Evolutionary conservation across 2,888 invertebrate species (phyloP).

Genomic region (Epinotia nisella): DNA sequence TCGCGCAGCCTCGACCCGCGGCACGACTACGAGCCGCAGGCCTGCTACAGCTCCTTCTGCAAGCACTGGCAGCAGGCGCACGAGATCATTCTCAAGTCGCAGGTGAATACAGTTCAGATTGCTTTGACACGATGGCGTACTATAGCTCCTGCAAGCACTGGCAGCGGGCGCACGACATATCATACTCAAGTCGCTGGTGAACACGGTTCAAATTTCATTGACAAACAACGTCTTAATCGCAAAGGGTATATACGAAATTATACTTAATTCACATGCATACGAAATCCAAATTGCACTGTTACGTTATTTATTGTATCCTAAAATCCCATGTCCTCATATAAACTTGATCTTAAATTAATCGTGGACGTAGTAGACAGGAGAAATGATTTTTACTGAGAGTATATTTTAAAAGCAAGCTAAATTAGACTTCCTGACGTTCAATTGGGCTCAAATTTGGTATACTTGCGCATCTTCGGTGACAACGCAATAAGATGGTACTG

Average conservation of each 20-base stretch:
- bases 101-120: constrained; percentile 72
- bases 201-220: background rate
- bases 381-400: too few species aligned
- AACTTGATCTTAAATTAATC: too few species aligned
- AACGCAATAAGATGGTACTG: too few species aligned
- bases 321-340: too few species aligned
- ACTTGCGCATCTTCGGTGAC: too few species aligned
- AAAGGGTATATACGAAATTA: background rate
- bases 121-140: constrained; percentile 84
- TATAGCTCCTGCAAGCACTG: constrained; percentile 97
- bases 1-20: constrained; percentile 87
- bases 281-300: too few species aligned
- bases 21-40: constrained; percentile 92
- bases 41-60: constrained; percentile 96
- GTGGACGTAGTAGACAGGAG: too few species aligned
- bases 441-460: too few species aligned
- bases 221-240: background rate
- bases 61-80: constrained; percentile 97
- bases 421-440: too few species aligned
- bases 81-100: constrained; percentile 91
- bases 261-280: background rate
- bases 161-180: constrained; percentile 96
- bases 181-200: constrained; percentile 89
- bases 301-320: too few species aligned
- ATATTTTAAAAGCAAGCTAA: too few species aligned